Evolutionary conservation across 2,888 invertebrate genomes (phyloP), one percentile per base, ranked within the genome.

Genomic region (Sesia bembeciformis): DNA sequence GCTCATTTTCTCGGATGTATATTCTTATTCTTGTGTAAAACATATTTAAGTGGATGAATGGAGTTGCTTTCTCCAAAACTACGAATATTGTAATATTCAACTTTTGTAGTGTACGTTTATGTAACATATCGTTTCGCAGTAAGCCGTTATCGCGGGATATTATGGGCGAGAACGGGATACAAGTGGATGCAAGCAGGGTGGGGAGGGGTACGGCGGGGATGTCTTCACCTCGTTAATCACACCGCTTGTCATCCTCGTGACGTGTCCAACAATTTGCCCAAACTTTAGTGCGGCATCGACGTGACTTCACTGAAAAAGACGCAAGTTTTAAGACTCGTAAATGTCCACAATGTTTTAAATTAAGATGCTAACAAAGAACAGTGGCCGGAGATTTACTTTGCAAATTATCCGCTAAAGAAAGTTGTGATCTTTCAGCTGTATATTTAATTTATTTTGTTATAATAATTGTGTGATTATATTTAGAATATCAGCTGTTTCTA

Each of bases 141-240:
- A 39, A 38, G 8, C 50, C 50, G 50, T 50, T 50, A 50, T 39
- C 39, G 52, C n/a, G 40, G 40, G 49, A 55, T 52, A 55, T 53
- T 52, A 58, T 58, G 53, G 55, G 58, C 56, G 54, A 62, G 57
- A 58, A 58, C 57, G 63, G 61, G 62, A 55, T 40, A 54, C 53
- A 23, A 23, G 23, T 23, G 23, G 23, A 23, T 57, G 54, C 51
- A 56, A 52, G 23, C 23, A 23, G 23, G 23, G 23, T 23, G 5
- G 8, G 23, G 46, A 46, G 64, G 61, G 60, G 61, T 58, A 58
- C 58, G 56, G 54, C 56, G 58, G 58, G 64, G 70, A 72, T 66
- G 67, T 72, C 78, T 74, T 66, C 68, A 67, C 68, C 69, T 82
- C 84, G 78, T 86, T 79, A 81, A 85, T 86, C 84, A 85, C 72